These are phyloP conservation scores for Antechinus stuartii DNA, from an alignment of 2,113 vertebrate species.

Conservation along the genomic window DNA sequence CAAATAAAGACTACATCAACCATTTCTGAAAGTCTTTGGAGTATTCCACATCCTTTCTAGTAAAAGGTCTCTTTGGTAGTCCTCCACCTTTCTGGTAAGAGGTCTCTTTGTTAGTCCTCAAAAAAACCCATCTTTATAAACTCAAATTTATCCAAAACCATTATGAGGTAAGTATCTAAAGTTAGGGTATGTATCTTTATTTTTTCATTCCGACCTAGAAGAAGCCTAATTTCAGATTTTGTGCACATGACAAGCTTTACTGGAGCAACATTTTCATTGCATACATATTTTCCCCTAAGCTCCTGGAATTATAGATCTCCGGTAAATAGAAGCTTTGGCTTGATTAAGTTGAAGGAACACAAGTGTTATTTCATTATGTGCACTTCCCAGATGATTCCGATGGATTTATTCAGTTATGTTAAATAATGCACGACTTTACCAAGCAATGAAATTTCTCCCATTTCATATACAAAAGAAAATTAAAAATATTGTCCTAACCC, in stretches of 20 bases:
- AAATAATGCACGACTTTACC: constrained; percentile 75
- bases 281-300: constrained; percentile 3
- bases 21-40: not conserved
- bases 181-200: not conserved
- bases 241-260: constrained; percentile 40
- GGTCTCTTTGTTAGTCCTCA: not conserved
- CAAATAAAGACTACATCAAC: not conserved
- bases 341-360: constrained; percentile 73
- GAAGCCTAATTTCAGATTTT: constrained; percentile 51
- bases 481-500: constrained; percentile 74
- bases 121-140: constrained; percentile 29
- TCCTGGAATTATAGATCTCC: constrained; percentile 63
- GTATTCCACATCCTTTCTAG: not conserved
- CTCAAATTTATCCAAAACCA: constrained; percentile 49
- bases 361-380: constrained; percentile 79
- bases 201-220: constrained; percentile 40
- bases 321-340: constrained; percentile 66
- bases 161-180: constrained; percentile 61
- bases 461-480: constrained; percentile 78
- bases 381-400: constrained; percentile 74
- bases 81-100: not conserved
- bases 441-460: constrained; percentile 64
- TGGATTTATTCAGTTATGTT: constrained; percentile 79
- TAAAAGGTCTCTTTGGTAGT: not conserved
- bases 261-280: constrained; percentile 33